Percentiles rank a stretch among this genome's conserved stretches.
phyloP scores from a whole-genome alignment of 1,140 invertebrate genomes.

The Chrysomallon squamiferum region DNA sequence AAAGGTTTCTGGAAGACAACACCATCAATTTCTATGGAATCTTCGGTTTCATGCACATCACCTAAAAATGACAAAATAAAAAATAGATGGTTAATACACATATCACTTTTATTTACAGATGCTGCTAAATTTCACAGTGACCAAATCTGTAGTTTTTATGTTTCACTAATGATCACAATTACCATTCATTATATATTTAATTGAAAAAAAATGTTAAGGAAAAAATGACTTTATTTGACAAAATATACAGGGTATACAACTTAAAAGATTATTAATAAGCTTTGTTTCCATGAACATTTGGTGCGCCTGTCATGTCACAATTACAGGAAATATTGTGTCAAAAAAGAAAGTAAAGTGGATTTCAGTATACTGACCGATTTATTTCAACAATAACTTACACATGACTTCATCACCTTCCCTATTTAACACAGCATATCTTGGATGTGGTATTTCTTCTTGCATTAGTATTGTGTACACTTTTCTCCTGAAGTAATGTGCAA shows the following conservation, averaged over 20 bases:
- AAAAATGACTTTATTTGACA: background rate
- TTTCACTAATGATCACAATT: background rate
- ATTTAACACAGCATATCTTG: constrained; percentile 95
- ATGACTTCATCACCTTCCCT: constrained; percentile 70
- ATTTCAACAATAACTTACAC: background rate
- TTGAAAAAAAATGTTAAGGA: background rate
- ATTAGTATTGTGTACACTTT: constrained; percentile 95
- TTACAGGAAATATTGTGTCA: background rate
- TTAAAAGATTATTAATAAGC: too few species aligned
- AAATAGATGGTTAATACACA: background rate
- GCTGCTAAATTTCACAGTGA: background rate
- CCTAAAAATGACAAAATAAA: constrained; percentile 20
- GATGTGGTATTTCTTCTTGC: constrained; percentile 95
- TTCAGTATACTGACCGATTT: too few species aligned
- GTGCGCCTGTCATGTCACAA: too few species aligned
- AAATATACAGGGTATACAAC: too few species aligned
- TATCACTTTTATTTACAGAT: background rate
- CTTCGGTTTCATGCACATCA: constrained; percentile 94
- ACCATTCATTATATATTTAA: background rate
- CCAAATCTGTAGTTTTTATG: background rate
- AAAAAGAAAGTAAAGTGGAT: too few species aligned
- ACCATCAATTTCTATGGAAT: constrained; percentile 98
- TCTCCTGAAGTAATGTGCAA: constrained; percentile 67
- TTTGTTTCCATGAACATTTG: too few species aligned
- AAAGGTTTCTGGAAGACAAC: constrained; percentile 98